Percentiles rank a stretch among this genome's conserved stretches.
Conservation (phyloP, 1,140 invertebrate genomes). For the Pseudomyrmex pallidus region DNA sequence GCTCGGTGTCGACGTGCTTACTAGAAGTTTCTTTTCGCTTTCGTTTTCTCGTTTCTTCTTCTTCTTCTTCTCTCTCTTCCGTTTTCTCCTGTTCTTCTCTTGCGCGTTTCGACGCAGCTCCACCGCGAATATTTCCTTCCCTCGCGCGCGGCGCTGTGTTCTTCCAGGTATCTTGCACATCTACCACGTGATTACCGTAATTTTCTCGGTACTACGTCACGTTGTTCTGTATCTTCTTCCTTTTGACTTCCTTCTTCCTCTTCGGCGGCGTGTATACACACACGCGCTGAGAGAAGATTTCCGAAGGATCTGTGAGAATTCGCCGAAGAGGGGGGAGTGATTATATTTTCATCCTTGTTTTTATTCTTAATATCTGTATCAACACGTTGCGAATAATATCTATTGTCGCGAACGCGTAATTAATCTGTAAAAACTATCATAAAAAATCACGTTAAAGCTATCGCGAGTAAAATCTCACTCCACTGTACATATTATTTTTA, state of each 20-base stretch:
- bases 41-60: constrained; percentile 16
- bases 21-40: constrained; percentile 50
- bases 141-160: constrained; percentile 22
- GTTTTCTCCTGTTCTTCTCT: neutral
- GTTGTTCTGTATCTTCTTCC: constrained; percentile 34
- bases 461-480: too few species aligned
- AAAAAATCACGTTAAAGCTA: too few species aligned
- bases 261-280: neutral
- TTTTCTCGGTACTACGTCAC: constrained; percentile 65
- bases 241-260: constrained; percentile 40
- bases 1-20: constrained; percentile 41
- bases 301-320: neutral
- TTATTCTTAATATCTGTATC: neutral
- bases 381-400: too few species aligned
- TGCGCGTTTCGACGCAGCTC: constrained; percentile 12
- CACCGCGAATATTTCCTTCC: constrained; percentile 57
- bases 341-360: neutral
- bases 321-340: neutral
- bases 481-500: too few species aligned
- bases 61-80: neutral
- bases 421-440: too few species aligned
- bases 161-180: constrained; percentile 67
- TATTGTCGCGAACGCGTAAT: too few species aligned
- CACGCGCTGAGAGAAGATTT: neutral
- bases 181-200: constrained; percentile 67